Base-by-base conservation (phyloP, 2,888 invertebrate genomes). In the Rotaria sp. region DNA sequence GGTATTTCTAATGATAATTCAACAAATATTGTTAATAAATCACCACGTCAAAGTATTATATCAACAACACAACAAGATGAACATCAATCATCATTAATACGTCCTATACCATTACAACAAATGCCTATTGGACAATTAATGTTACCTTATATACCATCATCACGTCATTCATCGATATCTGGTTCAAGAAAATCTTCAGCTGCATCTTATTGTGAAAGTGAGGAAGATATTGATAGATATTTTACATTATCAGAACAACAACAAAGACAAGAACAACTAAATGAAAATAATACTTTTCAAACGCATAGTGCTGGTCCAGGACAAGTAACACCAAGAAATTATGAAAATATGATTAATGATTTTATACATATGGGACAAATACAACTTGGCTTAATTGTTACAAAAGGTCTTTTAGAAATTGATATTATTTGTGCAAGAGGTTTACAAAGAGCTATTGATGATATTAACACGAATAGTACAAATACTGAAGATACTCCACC, bases 371-470 rank as follows among this genome's bases (percentile, higher is more conserved):
- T 85, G 85, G 91, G 96, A 10, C 95, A 96, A 92, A 93, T 96
- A 88, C 95, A 95, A 90, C 93, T 96, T 91, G 95, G 95, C 87
- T 94, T 96, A 89, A 93, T 95, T 89, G 94, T 96, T 93, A 94
- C 95, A 90, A 96, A 96, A 92, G 96, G 96, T 89, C 95, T 95
- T 89, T 93, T 96, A 87, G 96, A 96, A 91, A 94, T 96, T 45
- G 96, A 96, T 92, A 93, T 95, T 50, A 93, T 94, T 87, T 93
- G 93, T 88, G 95, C 94, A 2, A 92, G 94, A 88, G 94, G 94
- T 88, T 94, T 95, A 88, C 93, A 88, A 87, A 30, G 26, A 30
- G 30, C 38, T 57, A 86, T 41, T 84, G 59, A 75, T 55, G 50
- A 38, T 75, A 52, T n/a, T 7, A 74, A 75, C 48, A 35, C 24